Evolutionary conservation across 2,888 invertebrate genomes (phyloP).

Genomic region (Eretmocerus hayati): DNA sequence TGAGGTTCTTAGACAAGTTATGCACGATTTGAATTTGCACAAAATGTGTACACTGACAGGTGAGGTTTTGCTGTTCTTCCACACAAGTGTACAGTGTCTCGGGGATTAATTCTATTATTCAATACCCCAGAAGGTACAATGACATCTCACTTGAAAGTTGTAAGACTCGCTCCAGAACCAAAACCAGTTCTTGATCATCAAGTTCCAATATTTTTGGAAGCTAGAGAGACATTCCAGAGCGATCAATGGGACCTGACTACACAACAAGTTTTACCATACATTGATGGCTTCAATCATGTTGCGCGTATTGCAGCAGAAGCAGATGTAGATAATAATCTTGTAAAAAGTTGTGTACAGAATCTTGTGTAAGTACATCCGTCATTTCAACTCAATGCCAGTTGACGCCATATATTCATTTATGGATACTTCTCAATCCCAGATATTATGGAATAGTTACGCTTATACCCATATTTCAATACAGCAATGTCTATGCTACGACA

Average conservation of each 20-base stretch:
- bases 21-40: slow-evolving; percentile 73
- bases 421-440: slow-evolving; percentile 31
- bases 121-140: slow-evolving; percentile 69
- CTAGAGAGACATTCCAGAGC: slow-evolving; percentile 57
- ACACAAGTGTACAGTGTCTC: no score
- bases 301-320: slow-evolving; percentile 83
- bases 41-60: slow-evolving; percentile 70
- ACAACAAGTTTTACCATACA: slow-evolving; percentile 80
- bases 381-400: no score
- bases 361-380: slow-evolving; percentile 59
- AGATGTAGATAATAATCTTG: slow-evolving; percentile 87
- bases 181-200: slow-evolving; percentile 77
- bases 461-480: slow-evolving; percentile 76
- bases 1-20: slow-evolving; percentile 69
- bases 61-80: no score
- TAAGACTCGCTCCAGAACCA: slow-evolving; percentile 74
- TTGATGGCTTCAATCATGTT: slow-evolving; percentile 89
- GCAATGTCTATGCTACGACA: slow-evolving; percentile 77
- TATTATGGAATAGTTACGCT: slow-evolving; percentile 68
- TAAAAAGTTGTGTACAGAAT: slow-evolving; percentile 91
- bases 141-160: slow-evolving; percentile 83
- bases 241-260: slow-evolving; percentile 92
- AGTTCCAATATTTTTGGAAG: slow-evolving; percentile 77
- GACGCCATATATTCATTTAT: neutral
- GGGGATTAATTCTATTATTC: no score